Percentiles rank a stretch among this genome's conserved stretches.
These are phyloP conservation scores for Gymnodraco acuticeps DNA, from an alignment of 2,797 vertebrate species.

Conservation along the genomic window DNA sequence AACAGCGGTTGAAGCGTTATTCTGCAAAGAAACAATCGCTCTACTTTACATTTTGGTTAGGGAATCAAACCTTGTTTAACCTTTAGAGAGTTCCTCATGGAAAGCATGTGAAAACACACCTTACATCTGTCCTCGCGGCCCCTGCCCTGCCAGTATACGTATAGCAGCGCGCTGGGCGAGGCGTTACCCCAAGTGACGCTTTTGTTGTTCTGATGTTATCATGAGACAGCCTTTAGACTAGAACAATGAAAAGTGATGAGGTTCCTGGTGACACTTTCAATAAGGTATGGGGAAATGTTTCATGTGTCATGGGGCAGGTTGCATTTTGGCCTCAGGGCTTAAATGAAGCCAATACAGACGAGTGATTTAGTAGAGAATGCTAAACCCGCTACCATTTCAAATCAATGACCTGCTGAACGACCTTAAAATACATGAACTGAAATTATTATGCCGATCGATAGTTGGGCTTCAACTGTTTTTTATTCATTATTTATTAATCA, in stretches of 20 bases:
- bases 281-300: neutral
- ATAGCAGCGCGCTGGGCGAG: neutral
- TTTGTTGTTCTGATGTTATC: constrained; percentile 53
- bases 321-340: constrained; percentile 7
- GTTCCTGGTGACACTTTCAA: constrained; percentile 13
- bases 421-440: neutral
- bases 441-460: neutral
- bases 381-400: neutral
- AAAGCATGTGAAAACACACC: neutral
- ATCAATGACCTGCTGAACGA: neutral
- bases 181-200: constrained; percentile 24
- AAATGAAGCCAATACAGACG: neutral
- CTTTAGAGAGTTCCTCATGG: neutral
- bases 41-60: neutral
- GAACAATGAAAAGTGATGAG: constrained; percentile 27
- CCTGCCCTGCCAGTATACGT: constrained; percentile 6
- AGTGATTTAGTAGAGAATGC: neutral
- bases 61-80: neutral
- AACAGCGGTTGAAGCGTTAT: neutral
- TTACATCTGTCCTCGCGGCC: neutral
- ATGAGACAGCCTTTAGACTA: constrained; percentile 27
- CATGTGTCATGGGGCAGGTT: neutral
- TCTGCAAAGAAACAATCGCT: neutral
- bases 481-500: neutral
- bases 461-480: neutral